Evolutionary conservation across 2,113 vertebrate genomes (phyloP).

Genomic region (Orycteropus afer): DNA sequence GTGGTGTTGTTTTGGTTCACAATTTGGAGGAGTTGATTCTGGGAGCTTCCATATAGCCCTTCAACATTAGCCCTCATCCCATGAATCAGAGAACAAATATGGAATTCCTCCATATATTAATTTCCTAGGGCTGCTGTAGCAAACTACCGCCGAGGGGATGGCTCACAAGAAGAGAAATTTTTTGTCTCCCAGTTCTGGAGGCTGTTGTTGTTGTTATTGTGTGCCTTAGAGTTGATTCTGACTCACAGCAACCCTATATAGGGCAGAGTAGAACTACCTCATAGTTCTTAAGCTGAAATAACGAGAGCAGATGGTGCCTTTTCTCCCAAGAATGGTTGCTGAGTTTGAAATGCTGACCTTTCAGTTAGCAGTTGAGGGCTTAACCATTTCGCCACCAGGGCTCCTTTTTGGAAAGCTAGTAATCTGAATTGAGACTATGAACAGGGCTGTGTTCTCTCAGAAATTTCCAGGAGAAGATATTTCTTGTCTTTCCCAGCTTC

Average conservation of each 20-base stretch:
- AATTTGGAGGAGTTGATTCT: background rate
- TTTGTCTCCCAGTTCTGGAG: too few species aligned
- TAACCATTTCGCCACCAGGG: too few species aligned
- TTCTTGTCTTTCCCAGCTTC: background rate
- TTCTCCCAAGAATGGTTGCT: background rate
- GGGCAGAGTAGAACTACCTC: background rate
- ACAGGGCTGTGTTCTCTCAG: too few species aligned
- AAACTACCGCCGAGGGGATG: too few species aligned
- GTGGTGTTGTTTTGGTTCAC: background rate
- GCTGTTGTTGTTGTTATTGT: too few species aligned
- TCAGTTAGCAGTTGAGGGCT: background rate
- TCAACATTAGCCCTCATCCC: background rate
- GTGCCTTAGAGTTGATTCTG: background rate
- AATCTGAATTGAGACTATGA: background rate
- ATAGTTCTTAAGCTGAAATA: background rate
- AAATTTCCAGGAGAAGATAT: background rate
- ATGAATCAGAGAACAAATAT: conserved; percentile 14
- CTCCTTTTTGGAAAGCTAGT: background rate
- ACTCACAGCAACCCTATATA: background rate
- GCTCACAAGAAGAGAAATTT: too few species aligned
- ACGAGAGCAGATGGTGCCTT: background rate
- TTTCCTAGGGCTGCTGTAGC: too few species aligned
- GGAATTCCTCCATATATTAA: background rate
- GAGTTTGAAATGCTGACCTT: background rate
- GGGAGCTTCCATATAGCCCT: background rate